Evolutionary conservation across 2,113 vertebrate genomes (phyloP).

Genomic region (Boleophthalmus pectinirostris): DNA sequence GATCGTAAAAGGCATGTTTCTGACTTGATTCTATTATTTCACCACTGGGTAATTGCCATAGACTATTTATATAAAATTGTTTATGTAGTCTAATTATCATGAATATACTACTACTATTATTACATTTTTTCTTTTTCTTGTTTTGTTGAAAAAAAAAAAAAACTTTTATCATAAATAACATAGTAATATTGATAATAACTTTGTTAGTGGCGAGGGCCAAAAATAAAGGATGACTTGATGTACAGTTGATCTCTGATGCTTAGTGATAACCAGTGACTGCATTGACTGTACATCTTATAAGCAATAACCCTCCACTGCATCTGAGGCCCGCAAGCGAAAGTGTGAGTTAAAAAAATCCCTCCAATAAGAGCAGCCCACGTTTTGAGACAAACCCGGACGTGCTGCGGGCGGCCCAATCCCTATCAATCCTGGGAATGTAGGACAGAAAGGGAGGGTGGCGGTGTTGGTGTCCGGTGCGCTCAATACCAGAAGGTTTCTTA

Average conservation of each 20-base stretch:
- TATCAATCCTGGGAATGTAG: conserved; percentile 54
- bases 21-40: too few species aligned
- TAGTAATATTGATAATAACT: neutral
- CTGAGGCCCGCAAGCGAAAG: conserved; percentile 24
- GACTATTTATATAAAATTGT: too few species aligned
- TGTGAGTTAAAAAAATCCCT: conserved; percentile 48
- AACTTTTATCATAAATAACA: neutral
- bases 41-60: too few species aligned
- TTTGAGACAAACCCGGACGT: conserved; percentile 58
- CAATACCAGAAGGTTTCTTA: conserved; percentile 18
- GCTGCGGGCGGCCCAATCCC: conserved; percentile 43
- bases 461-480: neutral
- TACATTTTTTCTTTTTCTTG: neutral
- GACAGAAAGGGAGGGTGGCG: conserved; percentile 19
- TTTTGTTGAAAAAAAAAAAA: too few species aligned
- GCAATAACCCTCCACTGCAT: neutral
- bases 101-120: too few species aligned
- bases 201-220: too few species aligned
- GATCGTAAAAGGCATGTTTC: too few species aligned
- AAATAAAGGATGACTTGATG: neutral
- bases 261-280: too few species aligned
- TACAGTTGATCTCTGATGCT: too few species aligned
- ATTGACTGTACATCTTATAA: neutral
- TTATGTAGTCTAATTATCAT: too few species aligned
- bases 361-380: conserved; percentile 77